phyloP scores from a whole-genome alignment of 1,140 invertebrate species.

The Bursaphelenchus mucronatus region DNA sequence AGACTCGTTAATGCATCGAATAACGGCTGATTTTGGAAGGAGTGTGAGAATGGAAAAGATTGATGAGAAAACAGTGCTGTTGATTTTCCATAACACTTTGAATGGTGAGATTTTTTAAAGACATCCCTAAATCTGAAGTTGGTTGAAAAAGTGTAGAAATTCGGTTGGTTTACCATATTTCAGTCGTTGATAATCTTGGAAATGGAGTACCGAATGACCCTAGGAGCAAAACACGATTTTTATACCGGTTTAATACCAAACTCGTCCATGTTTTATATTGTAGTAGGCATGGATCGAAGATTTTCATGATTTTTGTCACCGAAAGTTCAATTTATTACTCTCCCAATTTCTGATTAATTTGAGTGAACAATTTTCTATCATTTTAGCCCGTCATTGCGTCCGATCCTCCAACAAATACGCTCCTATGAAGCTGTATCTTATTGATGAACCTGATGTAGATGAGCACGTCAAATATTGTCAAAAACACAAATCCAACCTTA shows the following conservation, averaged over 20 bases:
- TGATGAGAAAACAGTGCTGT: background rate
- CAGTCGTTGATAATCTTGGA: too few species aligned
- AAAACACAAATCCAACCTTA: background rate
- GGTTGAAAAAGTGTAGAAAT: too few species aligned
- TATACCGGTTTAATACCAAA: too few species aligned
- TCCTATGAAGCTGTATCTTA: background rate
- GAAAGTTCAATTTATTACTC: background rate
- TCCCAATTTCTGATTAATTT: background rate
- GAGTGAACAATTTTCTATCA: background rate
- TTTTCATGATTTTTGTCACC: too few species aligned
- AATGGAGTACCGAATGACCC: too few species aligned
- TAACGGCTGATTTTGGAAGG: conserved; percentile 4
- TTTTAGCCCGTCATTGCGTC: conserved; percentile 15
- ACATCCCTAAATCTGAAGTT: too few species aligned
- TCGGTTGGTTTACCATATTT: too few species aligned
- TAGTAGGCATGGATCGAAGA: too few species aligned
- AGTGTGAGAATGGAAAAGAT: background rate
- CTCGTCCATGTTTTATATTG: too few species aligned
- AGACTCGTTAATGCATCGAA: background rate
- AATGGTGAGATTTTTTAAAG: background rate
- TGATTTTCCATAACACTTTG: conserved; percentile 8
- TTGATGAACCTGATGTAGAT: background rate
- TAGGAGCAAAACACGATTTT: too few species aligned
- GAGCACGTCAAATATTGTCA: background rate
- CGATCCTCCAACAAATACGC: background rate